Base-by-base conservation (phyloP, 2,113 vertebrate genomes). In the Petromus typicus region DNA sequence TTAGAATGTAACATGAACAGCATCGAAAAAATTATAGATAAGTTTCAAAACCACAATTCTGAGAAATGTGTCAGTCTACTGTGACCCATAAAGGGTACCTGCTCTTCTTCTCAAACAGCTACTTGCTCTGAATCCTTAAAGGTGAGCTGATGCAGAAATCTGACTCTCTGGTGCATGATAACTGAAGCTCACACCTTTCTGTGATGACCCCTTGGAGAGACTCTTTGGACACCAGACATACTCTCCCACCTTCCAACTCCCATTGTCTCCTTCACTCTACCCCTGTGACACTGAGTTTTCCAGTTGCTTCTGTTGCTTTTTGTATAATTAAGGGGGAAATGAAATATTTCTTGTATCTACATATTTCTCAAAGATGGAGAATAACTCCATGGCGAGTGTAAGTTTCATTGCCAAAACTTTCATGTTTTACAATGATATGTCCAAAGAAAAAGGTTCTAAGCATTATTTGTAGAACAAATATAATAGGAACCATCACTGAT, bases 141-240 rank as follows among this genome's bases (percentile, higher is more conserved):
- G 9, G 0, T 25, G 14, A 69, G 63, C 57, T 66, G 13, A 30
- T 27, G 48, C 20, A 40, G 40, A 80, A 67, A 30, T 12, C 16
- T 76, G 56, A 10, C 32, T 48, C 80, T 63, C 22, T 2, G 20
- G 34, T 7, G 2, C 73, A 2, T 54, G 17, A 43, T 80, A 22
- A 20, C 32, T 9, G 23, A 2, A 30, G 16, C 6, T 6, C 32
- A 10, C 5, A 5, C 69, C 17, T 12, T 30, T 16, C 11, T 1
- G 2, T 32, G 16, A 32, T 64, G 84, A 63, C 7, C 4, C 3
- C 32, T 34, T n/a, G 11, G 13, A 45, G 12, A 43, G 22, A 1
- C 18, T 14, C 10, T 10, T 63, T 2, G 34, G 34, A 71, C 61
- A 27, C 5, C 3, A 6, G 73, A 9, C 18, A 1, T 30, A 11